phyloP scores from a whole-genome alignment of 2,797 vertebrate species.

The Cephalopachus bancanus region DNA sequence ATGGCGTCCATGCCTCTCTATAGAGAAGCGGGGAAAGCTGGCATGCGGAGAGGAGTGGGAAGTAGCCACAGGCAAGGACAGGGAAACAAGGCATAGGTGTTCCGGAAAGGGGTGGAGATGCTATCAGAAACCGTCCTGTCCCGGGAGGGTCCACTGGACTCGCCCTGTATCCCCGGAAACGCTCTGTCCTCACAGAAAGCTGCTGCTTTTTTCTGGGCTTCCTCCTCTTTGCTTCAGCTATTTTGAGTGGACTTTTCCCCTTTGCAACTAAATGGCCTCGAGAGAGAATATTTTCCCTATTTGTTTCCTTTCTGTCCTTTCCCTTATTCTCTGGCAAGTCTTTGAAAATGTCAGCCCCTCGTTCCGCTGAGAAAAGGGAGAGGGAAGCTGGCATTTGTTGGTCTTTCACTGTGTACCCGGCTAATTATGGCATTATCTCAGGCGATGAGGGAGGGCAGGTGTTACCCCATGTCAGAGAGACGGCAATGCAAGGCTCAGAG shows the following conservation, averaged over 20 bases:
- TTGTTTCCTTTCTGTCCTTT: neutral
- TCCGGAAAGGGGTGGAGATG: neutral
- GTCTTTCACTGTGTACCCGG: neutral
- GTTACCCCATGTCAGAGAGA: neutral
- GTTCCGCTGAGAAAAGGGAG: neutral
- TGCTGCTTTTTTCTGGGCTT: neutral
- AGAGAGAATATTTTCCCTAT: neutral
- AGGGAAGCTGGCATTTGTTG: neutral
- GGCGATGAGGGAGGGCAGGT: neutral
- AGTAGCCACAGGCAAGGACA: neutral
- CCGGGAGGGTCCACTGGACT: neutral
- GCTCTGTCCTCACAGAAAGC: neutral
- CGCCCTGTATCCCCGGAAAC: rapidly evolving
- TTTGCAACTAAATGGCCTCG: neutral
- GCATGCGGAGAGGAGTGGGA: neutral
- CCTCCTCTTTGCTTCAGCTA: neutral
- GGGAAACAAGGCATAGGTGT: too few species aligned
- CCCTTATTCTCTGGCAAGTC: neutral
- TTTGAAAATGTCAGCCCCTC: neutral
- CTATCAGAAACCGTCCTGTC: neutral
- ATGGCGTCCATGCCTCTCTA: rapidly evolving
- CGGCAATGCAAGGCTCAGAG: neutral
- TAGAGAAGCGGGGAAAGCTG: neutral
- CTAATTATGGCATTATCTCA: neutral
- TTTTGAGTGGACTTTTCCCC: neutral